These are phyloP conservation scores for Oscheius sp. DNA, from an alignment of 2,888 invertebrate genomes.

Conservation along the genomic window DNA sequence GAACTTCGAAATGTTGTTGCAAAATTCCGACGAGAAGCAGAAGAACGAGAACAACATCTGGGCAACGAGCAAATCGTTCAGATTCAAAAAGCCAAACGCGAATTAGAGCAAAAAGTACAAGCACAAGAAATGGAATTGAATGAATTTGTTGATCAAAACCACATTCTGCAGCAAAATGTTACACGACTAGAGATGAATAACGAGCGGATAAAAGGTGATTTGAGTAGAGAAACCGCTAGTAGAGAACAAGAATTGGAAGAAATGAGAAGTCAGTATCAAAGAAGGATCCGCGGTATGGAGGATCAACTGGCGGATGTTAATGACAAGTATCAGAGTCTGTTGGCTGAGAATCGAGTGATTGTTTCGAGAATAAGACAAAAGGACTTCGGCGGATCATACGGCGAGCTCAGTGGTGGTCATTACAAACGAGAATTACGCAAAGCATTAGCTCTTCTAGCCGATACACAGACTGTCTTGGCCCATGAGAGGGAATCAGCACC, in stretches of 20 bases:
- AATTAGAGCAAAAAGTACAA: constrained; percentile 81
- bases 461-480: constrained; percentile 53
- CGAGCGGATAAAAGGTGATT: constrained; percentile 77
- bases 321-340: constrained; percentile 84
- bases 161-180: constrained; percentile 88
- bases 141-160: constrained; percentile 89
- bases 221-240: constrained; percentile 82
- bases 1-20: constrained; percentile 33
- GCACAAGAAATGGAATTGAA: constrained; percentile 83
- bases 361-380: constrained; percentile 82
- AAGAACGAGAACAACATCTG: constrained; percentile 27
- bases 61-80: constrained; percentile 26
- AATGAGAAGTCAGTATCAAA: constrained; percentile 85
- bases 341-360: constrained; percentile 89
- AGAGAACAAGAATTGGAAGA: constrained; percentile 93
- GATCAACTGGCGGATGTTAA: constrained; percentile 82
- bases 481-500: constrained; percentile 50
- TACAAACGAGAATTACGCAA: constrained; percentile 53
- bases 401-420: constrained; percentile 32
- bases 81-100: constrained; percentile 80
- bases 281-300: constrained; percentile 76
- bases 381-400: not conserved
- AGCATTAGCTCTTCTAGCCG: constrained; percentile 51
- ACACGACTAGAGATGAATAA: constrained; percentile 87
- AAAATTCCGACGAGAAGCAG: constrained; percentile 31